A percentile compares a stretch with the other conserved stretches of the same genome.
Conservation (phyloP, 2,113 vertebrate species). For the Amphiprion percula region DNA sequence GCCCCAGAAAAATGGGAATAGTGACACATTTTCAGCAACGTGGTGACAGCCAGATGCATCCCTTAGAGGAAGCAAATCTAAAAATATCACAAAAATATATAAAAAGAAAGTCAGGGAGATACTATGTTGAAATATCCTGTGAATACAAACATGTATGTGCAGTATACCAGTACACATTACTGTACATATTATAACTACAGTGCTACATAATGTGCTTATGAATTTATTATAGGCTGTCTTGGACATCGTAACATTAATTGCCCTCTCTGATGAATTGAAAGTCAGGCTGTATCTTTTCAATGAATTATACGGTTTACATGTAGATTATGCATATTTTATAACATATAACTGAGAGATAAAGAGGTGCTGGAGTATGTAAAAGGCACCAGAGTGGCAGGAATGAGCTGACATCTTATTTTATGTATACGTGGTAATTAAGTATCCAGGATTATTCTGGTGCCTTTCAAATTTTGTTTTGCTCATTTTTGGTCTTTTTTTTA, state of each 20-base stretch:
- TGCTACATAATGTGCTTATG: background rate
- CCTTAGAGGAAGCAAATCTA: constrained; percentile 27
- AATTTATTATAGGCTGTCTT: constrained; percentile 19
- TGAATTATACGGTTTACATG: constrained; percentile 62
- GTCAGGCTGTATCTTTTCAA: constrained; percentile 37
- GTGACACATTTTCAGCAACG: constrained; percentile 42
- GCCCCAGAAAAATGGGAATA: constrained; percentile 38
- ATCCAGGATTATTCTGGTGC: constrained; percentile 22
- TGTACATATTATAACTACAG: background rate
- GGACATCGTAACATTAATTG: constrained; percentile 1
- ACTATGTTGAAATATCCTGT: constrained; percentile 30
- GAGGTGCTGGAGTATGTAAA: constrained; percentile 20
- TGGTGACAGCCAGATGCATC: constrained; percentile 39
- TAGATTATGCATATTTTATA: constrained; percentile 60
- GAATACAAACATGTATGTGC: constrained; percentile 7
- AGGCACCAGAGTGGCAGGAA: constrained; percentile 20
- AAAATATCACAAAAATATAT: constrained; percentile 32
- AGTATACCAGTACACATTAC: background rate
- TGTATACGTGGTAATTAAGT: constrained; percentile 47
- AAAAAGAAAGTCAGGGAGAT: constrained; percentile 5
- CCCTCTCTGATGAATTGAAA: constrained; percentile 23
- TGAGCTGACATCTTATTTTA: constrained; percentile 52
- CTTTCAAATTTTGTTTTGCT: constrained; percentile 14
- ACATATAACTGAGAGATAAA: constrained; percentile 43
- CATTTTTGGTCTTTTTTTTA: constrained; percentile 25